Evolutionary conservation across 2,888 invertebrate genomes (phyloP).

Genomic region (Drepana falcataria): DNA sequence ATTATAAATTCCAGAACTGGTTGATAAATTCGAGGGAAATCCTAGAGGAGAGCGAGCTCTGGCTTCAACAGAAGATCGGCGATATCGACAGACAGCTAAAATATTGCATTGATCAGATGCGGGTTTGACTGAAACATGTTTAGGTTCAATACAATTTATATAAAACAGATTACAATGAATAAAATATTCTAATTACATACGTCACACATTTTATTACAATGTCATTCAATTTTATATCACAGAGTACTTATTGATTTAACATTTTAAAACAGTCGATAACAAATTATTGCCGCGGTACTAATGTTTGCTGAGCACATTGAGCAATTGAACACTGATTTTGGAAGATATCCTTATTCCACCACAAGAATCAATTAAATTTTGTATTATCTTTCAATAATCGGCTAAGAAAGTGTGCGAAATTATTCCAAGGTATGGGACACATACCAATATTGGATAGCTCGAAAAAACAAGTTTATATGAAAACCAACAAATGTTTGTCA

Average conservation of each 20-base stretch:
- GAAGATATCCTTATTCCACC: too few species aligned
- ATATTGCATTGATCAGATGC: constrained; percentile 61
- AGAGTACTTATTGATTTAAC: constrained; percentile 32
- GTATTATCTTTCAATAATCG: too few species aligned
- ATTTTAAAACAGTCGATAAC: constrained; percentile 27
- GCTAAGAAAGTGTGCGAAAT: too few species aligned
- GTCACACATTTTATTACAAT: constrained; percentile 23
- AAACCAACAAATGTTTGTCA: too few species aligned
- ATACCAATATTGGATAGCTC: too few species aligned
- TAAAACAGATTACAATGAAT: constrained; percentile 14
- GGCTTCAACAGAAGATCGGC: constrained; percentile 48
- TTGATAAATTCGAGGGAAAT: constrained; percentile 35
- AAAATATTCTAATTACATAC: constrained; percentile 20
- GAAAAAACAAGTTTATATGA: too few species aligned
- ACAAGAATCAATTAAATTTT: too few species aligned
- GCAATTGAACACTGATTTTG: neutral
- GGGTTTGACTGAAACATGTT: constrained; percentile 20
- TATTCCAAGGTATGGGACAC: too few species aligned
- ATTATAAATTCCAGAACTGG: constrained; percentile 37
- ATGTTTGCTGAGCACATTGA: neutral
- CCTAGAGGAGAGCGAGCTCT: constrained; percentile 50
- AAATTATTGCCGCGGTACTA: constrained; percentile 15
- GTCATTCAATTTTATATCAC: constrained; percentile 43
- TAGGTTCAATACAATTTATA: constrained; percentile 14
- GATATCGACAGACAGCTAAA: constrained; percentile 54